Base-by-base conservation (phyloP, 2,888 invertebrate genomes). In the Pseudanteris insignis region DNA sequence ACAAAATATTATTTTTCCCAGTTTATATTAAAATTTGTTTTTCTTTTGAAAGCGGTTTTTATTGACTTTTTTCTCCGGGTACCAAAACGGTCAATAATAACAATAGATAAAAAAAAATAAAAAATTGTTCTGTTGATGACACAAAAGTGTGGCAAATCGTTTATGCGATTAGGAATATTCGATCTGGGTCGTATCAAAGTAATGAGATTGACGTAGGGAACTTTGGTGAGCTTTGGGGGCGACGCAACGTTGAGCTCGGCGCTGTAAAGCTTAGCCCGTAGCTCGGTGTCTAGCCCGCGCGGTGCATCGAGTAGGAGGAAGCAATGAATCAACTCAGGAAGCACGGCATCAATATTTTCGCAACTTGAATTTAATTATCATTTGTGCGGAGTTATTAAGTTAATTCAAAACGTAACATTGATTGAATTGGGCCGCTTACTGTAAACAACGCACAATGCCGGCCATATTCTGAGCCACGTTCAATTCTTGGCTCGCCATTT, bases 161-260 rank as follows among this genome's bases (percentile, higher is more conserved):
- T 60, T 41, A 54, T 43, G 33, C 43, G 60, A 60, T 54, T 60
- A 51, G 11, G 25, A 29, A 18, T 40, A 47, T 33, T 18, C 54
- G 36, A 60, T 54, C 24, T 60, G 43, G 60, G 53, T 60, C 53
- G 33, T 48, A 48, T 43, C 46, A 6, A n/a, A 32, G 37, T 53
- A 54, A 60, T 60, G 53, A 54, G 54, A 60, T 60, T 46, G 41
- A 11, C 40, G 47, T 24, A 47, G 46, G 53, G 53, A 47, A 47
- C 47, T 25, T 29, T 37, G 30, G 43, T 48, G 41, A 48, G 37
- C 47, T 57, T 57, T 47, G 30, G 44, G 44, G 29, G n/a, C n/a
- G n/a, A n/a, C n/a, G n/a, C 26, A 21, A 37, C 44, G 48, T 15
- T 11, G 37, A 44, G 43, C 36, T 50, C 44, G 44, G 38, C 38